These are phyloP conservation scores for Grallaria varia DNA, from an alignment of 2,113 vertebrate genomes.

Conservation along the genomic window DNA sequence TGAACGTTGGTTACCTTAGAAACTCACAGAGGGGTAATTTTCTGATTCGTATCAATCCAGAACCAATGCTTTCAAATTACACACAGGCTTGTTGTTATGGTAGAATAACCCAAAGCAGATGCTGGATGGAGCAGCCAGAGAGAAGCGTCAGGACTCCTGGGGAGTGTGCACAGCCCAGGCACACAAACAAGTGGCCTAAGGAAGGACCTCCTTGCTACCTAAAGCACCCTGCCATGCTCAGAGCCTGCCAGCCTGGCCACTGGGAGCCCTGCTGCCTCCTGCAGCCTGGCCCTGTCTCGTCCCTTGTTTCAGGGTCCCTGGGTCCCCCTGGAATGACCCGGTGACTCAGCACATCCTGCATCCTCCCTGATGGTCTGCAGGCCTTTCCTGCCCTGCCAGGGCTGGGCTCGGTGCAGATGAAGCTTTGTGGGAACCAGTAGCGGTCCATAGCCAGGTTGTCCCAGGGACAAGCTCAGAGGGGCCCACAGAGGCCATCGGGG, in stretches of 20 bases:
- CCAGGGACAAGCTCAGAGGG: background rate
- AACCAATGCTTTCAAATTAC: background rate
- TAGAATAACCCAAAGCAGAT: constrained; percentile 61
- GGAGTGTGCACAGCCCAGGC: background rate
- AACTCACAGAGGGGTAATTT: background rate
- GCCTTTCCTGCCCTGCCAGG: background rate
- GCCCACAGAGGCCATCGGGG: background rate
- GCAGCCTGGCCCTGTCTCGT: background rate
- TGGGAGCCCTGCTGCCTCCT: background rate
- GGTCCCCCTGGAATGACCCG: accelerated
- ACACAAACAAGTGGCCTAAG: background rate
- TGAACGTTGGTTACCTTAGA: background rate
- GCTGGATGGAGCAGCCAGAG: constrained; percentile 1
- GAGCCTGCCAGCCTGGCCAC: background rate
- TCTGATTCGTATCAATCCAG: constrained; percentile 20
- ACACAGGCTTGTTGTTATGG: constrained; percentile 6
- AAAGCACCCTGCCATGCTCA: background rate
- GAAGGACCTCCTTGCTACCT: background rate
- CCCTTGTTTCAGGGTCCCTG: background rate
- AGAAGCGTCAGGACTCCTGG: background rate
- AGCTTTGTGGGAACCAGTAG: background rate
- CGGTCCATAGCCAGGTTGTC: background rate
- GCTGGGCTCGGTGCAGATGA: background rate
- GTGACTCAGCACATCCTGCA: background rate
- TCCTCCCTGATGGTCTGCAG: background rate